A percentile compares a stretch with the other conserved stretches of the same genome.
These are phyloP conservation scores for Drosophila quadrilineata DNA, from an alignment of 1,140 invertebrate species.

Conservation along the genomic window DNA sequence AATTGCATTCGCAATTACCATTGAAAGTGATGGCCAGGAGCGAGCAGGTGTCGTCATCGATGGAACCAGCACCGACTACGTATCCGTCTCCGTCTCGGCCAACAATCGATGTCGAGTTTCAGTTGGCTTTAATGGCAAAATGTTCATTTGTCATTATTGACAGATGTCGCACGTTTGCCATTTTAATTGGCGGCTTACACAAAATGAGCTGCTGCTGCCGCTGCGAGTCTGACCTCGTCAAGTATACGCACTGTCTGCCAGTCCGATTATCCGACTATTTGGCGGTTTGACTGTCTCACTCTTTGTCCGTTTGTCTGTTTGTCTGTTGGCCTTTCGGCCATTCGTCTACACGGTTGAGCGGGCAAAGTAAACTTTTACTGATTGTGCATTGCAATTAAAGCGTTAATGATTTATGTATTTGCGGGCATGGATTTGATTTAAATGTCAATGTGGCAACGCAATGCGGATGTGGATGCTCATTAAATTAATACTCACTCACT, in stretches of 20 bases:
- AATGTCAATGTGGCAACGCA: constrained; percentile 36
- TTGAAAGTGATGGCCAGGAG: constrained; percentile 8
- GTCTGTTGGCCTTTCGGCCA: constrained; percentile 1
- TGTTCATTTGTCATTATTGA: constrained; percentile 79
- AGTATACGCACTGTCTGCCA: too few species aligned
- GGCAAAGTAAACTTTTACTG: constrained; percentile 57
- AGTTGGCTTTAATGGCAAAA: constrained; percentile 48
- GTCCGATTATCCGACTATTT: constrained; percentile 2
- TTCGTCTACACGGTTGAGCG: constrained; percentile 21
- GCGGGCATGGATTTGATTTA: constrained; percentile 67
- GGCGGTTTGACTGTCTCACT: background rate
- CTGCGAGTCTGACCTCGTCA: constrained; percentile 36
- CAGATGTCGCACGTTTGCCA: constrained; percentile 71
- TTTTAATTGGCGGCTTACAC: constrained; percentile 75
- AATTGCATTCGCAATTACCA: constrained; percentile 36
- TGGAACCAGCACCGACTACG: background rate
- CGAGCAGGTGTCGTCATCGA: constrained; percentile 21
- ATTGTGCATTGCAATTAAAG: constrained; percentile 66
- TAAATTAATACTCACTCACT: constrained; percentile 21
- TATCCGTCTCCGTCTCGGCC: background rate
- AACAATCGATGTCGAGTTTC: background rate
- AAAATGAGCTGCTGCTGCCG: constrained; percentile 66
- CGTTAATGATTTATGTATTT: constrained; percentile 75
- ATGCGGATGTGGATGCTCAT: constrained; percentile 2
- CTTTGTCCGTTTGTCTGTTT: background rate